These are phyloP conservation scores for Brotula barbata DNA, from an alignment of 2,797 vertebrate genomes.

Conservation along the genomic window DNA sequence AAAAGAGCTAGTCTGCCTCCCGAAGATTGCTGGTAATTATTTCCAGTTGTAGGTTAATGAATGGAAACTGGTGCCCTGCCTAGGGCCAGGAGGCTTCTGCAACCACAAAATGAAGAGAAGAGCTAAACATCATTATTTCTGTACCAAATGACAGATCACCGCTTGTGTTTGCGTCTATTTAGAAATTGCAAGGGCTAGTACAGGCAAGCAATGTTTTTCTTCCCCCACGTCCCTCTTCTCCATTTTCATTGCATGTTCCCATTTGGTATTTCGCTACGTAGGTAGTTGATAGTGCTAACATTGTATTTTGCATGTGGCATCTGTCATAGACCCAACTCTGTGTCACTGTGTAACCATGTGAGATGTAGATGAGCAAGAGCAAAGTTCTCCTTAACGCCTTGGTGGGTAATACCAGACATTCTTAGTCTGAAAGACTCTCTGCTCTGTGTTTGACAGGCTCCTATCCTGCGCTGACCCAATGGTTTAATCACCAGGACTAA, in stretches of 20 bases:
- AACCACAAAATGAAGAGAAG: constrained; percentile 34
- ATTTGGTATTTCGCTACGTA: constrained; percentile 23
- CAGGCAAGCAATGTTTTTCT: constrained; percentile 57
- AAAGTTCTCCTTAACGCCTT: not conserved
- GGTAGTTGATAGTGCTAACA: constrained; percentile 27
- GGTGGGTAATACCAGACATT: not conserved
- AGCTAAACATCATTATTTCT: constrained; percentile 51
- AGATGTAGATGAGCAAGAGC: constrained; percentile 1
- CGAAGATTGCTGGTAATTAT: constrained; percentile 62
- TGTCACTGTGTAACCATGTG: constrained; percentile 17
- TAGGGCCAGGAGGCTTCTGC: constrained; percentile 40
- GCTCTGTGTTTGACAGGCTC: constrained; percentile 79
- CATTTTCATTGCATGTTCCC: constrained; percentile 29
- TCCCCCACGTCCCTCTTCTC: not conserved
- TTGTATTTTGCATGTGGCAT: constrained; percentile 8
- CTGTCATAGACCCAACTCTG: constrained; percentile 22
- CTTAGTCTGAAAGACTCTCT: not conserved
- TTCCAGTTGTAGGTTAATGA: constrained; percentile 75
- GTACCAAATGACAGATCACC: constrained; percentile 33
- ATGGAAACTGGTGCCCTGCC: constrained; percentile 66
- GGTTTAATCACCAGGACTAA: constrained; percentile 99
- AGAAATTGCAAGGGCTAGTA: constrained; percentile 72
- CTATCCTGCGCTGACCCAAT: constrained; percentile 96
- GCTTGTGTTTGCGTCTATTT: constrained; percentile 31
- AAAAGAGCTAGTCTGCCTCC: constrained; percentile 32